Conservation (phyloP, 2,113 vertebrate species). For the Ptyas mucosa region DNA sequence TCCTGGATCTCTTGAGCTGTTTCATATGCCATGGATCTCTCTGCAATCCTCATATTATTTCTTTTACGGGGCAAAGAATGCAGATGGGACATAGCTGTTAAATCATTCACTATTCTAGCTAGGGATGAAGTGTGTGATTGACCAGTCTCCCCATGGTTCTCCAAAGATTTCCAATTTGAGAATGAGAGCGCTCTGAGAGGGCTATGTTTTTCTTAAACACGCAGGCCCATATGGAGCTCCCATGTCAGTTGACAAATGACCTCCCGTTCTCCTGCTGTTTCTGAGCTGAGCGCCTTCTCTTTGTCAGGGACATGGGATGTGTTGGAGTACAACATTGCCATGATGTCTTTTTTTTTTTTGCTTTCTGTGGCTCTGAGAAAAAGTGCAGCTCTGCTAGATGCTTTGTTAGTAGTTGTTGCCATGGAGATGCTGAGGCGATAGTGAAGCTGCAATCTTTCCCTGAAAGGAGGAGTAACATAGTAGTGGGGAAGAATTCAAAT, state of each 20-base stretch:
- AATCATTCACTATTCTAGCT: not conserved
- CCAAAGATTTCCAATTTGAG: not conserved
- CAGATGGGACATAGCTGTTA: not conserved
- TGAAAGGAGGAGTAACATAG: not conserved
- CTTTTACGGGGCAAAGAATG: not conserved
- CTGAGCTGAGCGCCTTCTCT: not conserved
- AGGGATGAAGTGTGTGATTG: not conserved
- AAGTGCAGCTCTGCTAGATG: not conserved
- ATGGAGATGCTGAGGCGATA: slow-evolving; percentile 1
- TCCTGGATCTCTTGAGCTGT: not conserved
- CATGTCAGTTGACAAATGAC: not conserved
- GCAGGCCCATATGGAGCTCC: not conserved
- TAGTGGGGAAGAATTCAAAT: not conserved
- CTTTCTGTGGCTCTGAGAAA: not conserved
- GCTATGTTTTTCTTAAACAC: not conserved
- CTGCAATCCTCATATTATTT: not conserved
- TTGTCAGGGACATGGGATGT: not conserved
- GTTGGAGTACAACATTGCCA: not conserved
- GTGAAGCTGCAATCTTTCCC: slow-evolving; percentile 19
- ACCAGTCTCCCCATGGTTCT: not conserved
- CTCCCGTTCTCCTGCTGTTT: not conserved
- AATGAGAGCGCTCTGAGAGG: not conserved
- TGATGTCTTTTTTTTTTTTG: not conserved
- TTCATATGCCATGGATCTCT: not conserved
- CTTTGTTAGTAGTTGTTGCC: slow-evolving; percentile 24